Base-by-base conservation (phyloP, 2,113 vertebrate genomes). In the Mola mola region DNA sequence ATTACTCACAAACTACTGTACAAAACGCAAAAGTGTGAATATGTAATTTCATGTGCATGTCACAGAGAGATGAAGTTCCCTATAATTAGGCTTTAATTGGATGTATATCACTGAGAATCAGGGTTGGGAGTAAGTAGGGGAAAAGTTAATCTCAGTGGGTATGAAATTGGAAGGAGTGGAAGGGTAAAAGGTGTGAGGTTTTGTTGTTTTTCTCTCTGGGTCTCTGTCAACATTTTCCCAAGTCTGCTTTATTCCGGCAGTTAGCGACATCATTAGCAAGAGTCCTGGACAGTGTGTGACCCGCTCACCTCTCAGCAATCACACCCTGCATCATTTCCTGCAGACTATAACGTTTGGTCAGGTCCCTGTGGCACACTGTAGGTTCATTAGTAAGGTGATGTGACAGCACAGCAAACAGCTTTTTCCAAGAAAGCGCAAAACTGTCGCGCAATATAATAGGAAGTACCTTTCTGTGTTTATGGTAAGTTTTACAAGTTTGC, bases 21-120 rank as follows among this genome's bases (percentile, higher is more conserved):
- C 66, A 52, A 65, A 24, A 16, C 28, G 43, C 37, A 40, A 75
- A 81, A 87, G 43, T 69, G 44, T 56, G 59, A 76, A 61, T 74
- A 50, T 28, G 47, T 69, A 66, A 74, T 60, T 60, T 66, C 40
- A 43, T 29, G 38, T 55, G 38, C 42, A 62, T 70, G 64, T 75
- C 71, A 58, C 36, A 44, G 52, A 81, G 56, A 72, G 71, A 79
- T 80, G 61, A 56, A 76, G 70, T 75, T 75, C 52, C 41, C 61
- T 62, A 69, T 74, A 83, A 83, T 87, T 72, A 81, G 11, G 51
- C 68, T 71, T 63, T 82, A 82, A 87, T 83, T 86, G 69, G 79
- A 75, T 33, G 77, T 55, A 64, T 71, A 72, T 78, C 47, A 20
- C 44, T 53, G 81, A 75, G 57, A 66, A 67, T 65, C 58, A 46